A percentile compares a stretch with the other conserved stretches of the same genome.
These are phyloP conservation scores for Tricholaema leucomelas DNA, from an alignment of 2,113 vertebrate genomes.

Conservation along the genomic window DNA sequence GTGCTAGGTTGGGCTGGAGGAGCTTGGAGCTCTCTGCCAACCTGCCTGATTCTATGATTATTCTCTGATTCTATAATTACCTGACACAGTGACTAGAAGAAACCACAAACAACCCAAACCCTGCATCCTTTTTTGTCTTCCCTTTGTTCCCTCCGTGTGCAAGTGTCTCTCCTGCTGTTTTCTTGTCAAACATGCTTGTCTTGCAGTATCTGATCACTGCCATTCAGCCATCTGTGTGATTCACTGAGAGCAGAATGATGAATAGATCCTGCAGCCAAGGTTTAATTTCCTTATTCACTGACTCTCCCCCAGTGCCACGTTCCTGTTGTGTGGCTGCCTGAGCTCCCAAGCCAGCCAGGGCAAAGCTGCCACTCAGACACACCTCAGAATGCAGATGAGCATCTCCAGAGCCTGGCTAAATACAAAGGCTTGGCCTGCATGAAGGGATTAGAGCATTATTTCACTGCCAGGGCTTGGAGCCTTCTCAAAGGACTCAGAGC, in stretches of 20 bases:
- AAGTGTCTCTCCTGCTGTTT: not conserved
- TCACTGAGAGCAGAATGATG: not conserved
- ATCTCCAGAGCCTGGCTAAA: constrained; percentile 5
- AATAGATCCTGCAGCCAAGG: not conserved
- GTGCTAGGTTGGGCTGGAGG: too few relatives aligned
- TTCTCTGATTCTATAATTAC: too few relatives aligned
- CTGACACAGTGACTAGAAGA: too few relatives aligned
- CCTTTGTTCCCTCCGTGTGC: not conserved
- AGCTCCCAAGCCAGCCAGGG: not conserved
- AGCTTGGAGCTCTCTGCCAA: too few relatives aligned
- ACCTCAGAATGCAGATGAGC: not conserved
- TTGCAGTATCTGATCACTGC: not conserved
- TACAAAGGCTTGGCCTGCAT: not conserved
- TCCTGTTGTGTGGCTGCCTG: not conserved
- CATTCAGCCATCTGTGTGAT: not conserved
- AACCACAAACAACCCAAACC: too few relatives aligned
- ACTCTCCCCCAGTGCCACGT: not conserved
- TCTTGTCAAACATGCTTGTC: not conserved
- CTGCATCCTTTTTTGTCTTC: not conserved
- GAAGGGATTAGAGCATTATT: not conserved
- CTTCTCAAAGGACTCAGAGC: not conserved
- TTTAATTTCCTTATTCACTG: not conserved
- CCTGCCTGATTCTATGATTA: too few relatives aligned
- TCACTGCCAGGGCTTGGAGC: not conserved
- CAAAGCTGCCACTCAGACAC: not conserved